phyloP scores from a whole-genome alignment of 2,113 vertebrate genomes.

The Ibidorhyncha struthersii region DNA sequence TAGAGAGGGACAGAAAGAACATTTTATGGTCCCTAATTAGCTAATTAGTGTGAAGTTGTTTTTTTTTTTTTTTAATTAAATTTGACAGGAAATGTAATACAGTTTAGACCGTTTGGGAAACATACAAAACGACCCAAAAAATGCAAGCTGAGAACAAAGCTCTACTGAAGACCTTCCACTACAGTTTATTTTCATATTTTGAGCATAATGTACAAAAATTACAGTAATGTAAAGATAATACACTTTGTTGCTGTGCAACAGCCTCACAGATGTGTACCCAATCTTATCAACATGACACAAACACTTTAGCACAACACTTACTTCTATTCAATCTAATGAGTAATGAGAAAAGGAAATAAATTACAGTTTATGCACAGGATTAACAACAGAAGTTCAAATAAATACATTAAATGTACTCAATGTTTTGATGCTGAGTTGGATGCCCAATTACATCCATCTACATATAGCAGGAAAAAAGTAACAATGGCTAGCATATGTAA shows the following conservation, averaged over 20 bases:
- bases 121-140: not conserved
- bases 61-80: not conserved
- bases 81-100: not conserved
- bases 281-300: not conserved
- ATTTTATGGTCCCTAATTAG: conserved; percentile 4
- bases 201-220: not conserved
- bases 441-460: not conserved
- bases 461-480: not conserved
- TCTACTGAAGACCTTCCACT: not conserved
- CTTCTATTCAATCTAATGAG: not conserved
- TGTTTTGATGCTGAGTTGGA: not conserved
- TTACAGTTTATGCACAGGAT: not conserved
- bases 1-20: conserved; percentile 16
- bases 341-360: conserved; percentile 4
- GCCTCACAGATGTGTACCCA: not conserved
- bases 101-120: not conserved
- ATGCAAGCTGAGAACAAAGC: not conserved
- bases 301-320: not conserved
- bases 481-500: not conserved
- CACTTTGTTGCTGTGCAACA: not conserved
- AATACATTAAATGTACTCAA: not conserved
- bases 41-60: not conserved
- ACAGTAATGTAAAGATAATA: not conserved
- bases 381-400: not conserved
- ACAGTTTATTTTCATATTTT: not conserved